These are phyloP conservation scores for Cyrtorhinus lividipennis DNA, from an alignment of 1,140 invertebrate species.

Conservation along the genomic window DNA sequence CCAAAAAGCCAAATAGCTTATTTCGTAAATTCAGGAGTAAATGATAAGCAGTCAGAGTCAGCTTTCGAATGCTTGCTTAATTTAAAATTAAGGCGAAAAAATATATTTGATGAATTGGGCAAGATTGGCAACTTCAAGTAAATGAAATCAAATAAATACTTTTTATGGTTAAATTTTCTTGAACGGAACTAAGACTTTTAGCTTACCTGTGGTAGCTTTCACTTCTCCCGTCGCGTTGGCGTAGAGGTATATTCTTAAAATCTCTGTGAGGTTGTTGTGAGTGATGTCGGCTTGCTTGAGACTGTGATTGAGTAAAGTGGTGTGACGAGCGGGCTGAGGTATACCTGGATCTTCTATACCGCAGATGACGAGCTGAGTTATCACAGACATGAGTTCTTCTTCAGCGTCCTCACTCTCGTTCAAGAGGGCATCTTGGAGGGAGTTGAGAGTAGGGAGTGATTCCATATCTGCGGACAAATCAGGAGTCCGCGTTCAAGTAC, in stretches of 20 bases:
- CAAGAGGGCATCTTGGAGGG: conserved; percentile 69
- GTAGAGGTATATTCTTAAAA: conserved; percentile 75
- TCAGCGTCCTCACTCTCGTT: conserved; percentile 66
- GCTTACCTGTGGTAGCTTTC: conserved; percentile 54
- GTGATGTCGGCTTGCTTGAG: conserved; percentile 83
- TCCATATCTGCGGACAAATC: conserved; percentile 55
- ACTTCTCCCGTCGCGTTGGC: conserved; percentile 74
- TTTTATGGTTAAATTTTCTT: too few relatives aligned
- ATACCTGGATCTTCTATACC: conserved; percentile 91
- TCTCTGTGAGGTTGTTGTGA: conserved; percentile 79
- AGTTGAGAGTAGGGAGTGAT: conserved; percentile 67
- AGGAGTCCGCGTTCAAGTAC: not conserved
- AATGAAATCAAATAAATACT: too few relatives aligned
- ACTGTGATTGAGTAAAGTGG: conserved; percentile 76
- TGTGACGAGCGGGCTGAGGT: conserved; percentile 70
- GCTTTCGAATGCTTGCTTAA: too few relatives aligned
- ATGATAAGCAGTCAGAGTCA: too few relatives aligned
- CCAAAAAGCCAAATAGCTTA: too few relatives aligned
- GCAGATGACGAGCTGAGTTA: conserved; percentile 78
- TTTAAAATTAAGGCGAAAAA: too few relatives aligned
- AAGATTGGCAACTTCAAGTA: too few relatives aligned
- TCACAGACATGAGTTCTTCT: conserved; percentile 71
- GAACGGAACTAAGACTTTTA: too few relatives aligned
- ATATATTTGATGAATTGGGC: too few relatives aligned
- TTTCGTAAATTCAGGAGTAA: too few relatives aligned